Evolutionary conservation across 2,113 vertebrate genomes (phyloP).

Genomic region (Megaleporinus macrocephalus): DNA sequence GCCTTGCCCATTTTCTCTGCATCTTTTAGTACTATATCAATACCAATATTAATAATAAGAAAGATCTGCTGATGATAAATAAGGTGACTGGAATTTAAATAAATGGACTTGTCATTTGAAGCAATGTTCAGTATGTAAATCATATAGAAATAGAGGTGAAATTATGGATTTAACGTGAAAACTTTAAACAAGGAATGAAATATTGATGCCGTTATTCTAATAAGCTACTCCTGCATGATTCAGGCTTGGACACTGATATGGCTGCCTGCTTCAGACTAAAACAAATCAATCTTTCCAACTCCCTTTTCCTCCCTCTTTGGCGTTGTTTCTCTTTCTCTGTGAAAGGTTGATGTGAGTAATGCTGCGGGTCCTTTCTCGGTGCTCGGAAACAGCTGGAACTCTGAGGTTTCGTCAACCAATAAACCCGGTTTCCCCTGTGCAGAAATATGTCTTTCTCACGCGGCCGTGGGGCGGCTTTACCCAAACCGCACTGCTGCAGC

Average conservation of each 20-base stretch:
- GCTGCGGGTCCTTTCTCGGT: slow-evolving; percentile 42
- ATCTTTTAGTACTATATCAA: too few species aligned
- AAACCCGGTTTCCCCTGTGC: slow-evolving; percentile 65
- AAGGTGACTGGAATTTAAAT: too few species aligned
- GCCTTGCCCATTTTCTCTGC: too few species aligned
- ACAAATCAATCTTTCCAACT: slow-evolving; percentile 29
- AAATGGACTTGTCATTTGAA: too few species aligned
- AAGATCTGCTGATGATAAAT: too few species aligned
- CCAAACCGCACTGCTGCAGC: slow-evolving; percentile 43
- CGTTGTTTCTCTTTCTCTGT: slow-evolving; percentile 23
- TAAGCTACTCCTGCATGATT: slow-evolving; percentile 22
- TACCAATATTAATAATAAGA: too few species aligned
- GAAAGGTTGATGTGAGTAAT: slow-evolving; percentile 44
- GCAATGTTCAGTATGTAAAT: neutral
- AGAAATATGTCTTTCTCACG: slow-evolving; percentile 57
- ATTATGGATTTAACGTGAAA: neutral
- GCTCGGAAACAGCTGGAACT: slow-evolving; percentile 64
- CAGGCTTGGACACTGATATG: neutral
- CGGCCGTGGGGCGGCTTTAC: slow-evolving; percentile 25
- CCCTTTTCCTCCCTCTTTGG: slow-evolving; percentile 17
- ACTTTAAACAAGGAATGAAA: neutral
- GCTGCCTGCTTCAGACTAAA: slow-evolving; percentile 3
- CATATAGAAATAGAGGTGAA: neutral
- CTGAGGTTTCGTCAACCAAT: slow-evolving; percentile 71
- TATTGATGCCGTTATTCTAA: slow-evolving; percentile 21